These are phyloP conservation scores for Mactromeris polynyma DNA, from an alignment of 2,888 invertebrate genomes.

Conservation along the genomic window DNA sequence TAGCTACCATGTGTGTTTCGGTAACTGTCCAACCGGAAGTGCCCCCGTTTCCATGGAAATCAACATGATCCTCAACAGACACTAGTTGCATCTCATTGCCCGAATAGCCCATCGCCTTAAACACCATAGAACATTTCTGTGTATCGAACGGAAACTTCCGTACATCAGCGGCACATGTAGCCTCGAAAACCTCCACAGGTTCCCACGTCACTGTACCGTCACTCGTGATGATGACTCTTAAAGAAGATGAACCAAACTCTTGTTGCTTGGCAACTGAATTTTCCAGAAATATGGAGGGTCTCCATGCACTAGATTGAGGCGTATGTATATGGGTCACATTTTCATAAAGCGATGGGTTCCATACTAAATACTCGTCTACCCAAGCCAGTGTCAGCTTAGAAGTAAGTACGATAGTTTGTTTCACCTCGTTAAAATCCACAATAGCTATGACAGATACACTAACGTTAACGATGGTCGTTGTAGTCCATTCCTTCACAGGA, in stretches of 20 bases:
- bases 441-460: conserved; percentile 52
- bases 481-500: conserved; percentile 48
- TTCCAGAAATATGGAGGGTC: conserved; percentile 57
- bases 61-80: conserved; percentile 32
- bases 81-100: conserved; percentile 41
- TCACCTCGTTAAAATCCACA: conserved; percentile 65
- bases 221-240: conserved; percentile 37
- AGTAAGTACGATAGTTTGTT: conserved; percentile 56
- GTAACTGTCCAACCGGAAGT: conserved; percentile 59
- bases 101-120: conserved; percentile 52
- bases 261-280: conserved; percentile 52
- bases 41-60: conserved; percentile 53
- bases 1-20: conserved; percentile 30
- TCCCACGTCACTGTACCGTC: conserved; percentile 52
- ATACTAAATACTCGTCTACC: conserved; percentile 61
- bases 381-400: conserved; percentile 52
- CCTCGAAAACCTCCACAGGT: conserved; percentile 56
- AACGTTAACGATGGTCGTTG: conserved; percentile 45
- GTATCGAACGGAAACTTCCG: conserved; percentile 64
- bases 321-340: conserved; percentile 51
- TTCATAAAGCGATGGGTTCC: conserved; percentile 49
- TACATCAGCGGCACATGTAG: conserved; percentile 59
- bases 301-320: conserved; percentile 45
- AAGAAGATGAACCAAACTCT: conserved; percentile 56
- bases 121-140: conserved; percentile 59